Evolutionary conservation across 2,113 vertebrate species (phyloP), one percentile per base, ranked within the genome.

Genomic region (Lepisosteus osseus): DNA sequence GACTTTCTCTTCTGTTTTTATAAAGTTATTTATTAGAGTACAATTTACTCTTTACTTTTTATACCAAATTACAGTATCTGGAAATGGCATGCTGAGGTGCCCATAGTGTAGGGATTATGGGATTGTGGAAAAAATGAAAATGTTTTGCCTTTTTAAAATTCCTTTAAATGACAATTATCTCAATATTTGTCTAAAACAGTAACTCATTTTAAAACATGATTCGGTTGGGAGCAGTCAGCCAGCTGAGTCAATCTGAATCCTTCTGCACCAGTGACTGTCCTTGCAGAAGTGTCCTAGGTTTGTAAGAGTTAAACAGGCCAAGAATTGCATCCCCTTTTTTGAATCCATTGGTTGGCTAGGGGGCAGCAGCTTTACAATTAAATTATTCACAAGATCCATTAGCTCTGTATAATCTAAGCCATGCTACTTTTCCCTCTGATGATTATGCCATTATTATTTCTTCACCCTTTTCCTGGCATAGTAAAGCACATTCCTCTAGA

Each of bases 1-100:
- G 29, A 29, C 29, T 29, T 29, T 29, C 29, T 29, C 29, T 29
- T 29, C 29, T 29, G 29, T 29, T 29, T 29, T 29, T 29, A 3
- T 6, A 72, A 42, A 68, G 61, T 72, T 67, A 57, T 80, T 81
- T 83, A 77, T 71, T 80, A 82, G 63, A 61, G 64, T 71, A 41
- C 77, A 74, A 82, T 41, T 75, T 68, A 76, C 54, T 57, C 41
- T 70, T 56, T 62, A 17, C 61, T 40, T 68, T 62, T 17, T 15
- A 43, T 65, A 13, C 40, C 13, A n/a, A 41, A 9, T 7, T 47
- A 51, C 6, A 40, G 5, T 29, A 29, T 29, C 29, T 29, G 29
- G 29, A 29, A 29, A 29, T 29, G 29, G 29, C 29, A 29, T 29
- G 29, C 29, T 29, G 29, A 29, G 29, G 29, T 29, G 29, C 29